Conservation (phyloP, 2,888 invertebrate species). For the Caenorhabditis sp. region DNA sequence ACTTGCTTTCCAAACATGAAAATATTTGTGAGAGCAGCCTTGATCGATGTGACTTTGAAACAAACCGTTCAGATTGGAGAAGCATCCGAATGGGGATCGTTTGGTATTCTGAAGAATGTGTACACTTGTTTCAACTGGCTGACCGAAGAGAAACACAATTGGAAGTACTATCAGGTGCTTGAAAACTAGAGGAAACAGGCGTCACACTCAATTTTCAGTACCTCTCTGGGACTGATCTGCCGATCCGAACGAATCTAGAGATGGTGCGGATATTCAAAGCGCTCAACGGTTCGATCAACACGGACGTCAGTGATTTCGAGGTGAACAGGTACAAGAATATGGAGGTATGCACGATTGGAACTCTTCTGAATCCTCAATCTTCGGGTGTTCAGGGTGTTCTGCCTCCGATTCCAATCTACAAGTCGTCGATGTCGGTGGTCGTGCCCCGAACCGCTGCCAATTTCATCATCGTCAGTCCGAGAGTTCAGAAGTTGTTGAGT, state of each 20-base stretch:
- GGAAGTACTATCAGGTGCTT: constrained; percentile 62
- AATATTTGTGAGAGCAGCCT: constrained; percentile 41
- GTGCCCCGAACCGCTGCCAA: constrained; percentile 61
- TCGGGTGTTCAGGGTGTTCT: constrained; percentile 41
- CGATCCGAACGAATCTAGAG: constrained; percentile 63
- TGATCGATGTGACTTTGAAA: not conserved
- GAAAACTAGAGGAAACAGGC: too few relatives aligned
- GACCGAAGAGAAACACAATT: constrained; percentile 26
- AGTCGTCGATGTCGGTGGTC: constrained; percentile 66
- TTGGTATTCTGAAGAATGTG: constrained; percentile 55
- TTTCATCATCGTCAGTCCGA: constrained; percentile 40
- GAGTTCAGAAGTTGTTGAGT: constrained; percentile 50
- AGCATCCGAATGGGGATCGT: constrained; percentile 55
- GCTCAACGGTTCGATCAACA: constrained; percentile 65
- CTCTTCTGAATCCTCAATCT: not conserved
- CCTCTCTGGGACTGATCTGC: constrained; percentile 63
- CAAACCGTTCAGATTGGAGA: constrained; percentile 34
- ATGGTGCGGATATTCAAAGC: constrained; percentile 67
- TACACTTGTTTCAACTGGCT: constrained; percentile 53
- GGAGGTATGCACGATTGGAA: constrained; percentile 32
- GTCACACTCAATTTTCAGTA: too few relatives aligned
- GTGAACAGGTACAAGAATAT: constrained; percentile 60
- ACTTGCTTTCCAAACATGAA: constrained; percentile 61
- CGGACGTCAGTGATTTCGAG: constrained; percentile 59
- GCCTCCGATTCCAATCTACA: constrained; percentile 65